Percentiles rank a stretch among this genome's conserved stretches.
Evolutionary conservation across 2,113 vertebrate species (phyloP).

Genomic region (Clarias macrocephalus): DNA sequence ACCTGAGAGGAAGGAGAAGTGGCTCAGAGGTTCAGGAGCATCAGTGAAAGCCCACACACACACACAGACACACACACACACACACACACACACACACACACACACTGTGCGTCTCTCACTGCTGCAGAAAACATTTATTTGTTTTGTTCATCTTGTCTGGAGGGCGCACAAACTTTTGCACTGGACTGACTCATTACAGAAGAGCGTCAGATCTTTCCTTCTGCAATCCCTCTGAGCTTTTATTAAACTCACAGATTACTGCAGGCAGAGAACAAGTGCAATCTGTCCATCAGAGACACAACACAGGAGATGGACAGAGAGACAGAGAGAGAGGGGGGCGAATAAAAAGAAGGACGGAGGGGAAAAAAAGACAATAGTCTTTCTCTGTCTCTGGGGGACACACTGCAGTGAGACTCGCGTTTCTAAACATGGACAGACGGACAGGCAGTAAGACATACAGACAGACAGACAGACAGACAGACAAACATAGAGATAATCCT

Average conservation of each 20-base stretch:
- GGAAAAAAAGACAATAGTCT: neutral
- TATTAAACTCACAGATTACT: constrained; percentile 1
- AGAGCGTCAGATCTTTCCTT: neutral
- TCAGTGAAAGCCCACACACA: neutral
- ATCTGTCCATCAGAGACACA: neutral
- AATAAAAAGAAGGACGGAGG: neutral
- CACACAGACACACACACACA: too few species aligned
- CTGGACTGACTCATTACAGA: neutral
- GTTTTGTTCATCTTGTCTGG: neutral
- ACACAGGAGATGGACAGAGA: neutral
- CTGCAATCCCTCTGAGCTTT: neutral
- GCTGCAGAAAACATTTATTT: neutral
- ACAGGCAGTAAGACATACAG: neutral
- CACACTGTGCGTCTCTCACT: neutral
- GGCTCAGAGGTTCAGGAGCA: neutral
- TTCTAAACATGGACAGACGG: neutral
- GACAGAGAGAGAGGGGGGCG: constrained; percentile 32
- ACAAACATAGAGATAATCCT: neutral
- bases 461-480: neutral
- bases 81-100: too few species aligned
- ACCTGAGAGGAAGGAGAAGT: neutral
- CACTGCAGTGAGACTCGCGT: neutral
- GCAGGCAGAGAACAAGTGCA: neutral
- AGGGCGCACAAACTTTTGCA: constrained; percentile 6
- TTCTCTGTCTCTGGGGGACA: neutral